Base-by-base conservation (phyloP, 2,797 vertebrate genomes). In the Atherinosoma microstoma region DNA sequence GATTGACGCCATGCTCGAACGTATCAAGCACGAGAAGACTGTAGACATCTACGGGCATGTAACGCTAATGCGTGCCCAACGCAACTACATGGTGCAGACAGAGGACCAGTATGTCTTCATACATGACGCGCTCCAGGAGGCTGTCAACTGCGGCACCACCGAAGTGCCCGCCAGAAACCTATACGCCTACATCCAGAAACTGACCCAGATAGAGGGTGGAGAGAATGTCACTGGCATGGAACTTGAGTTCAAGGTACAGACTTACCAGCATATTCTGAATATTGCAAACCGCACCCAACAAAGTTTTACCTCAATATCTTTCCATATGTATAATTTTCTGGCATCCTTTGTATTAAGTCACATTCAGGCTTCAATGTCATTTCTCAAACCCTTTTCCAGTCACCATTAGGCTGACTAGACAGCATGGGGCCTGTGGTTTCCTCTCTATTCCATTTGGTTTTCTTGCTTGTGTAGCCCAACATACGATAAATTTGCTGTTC, bases 81-180 rank as follows among this genome's bases (percentile, higher is more conserved):
- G 98, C 89, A 99, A 99, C 96, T 99, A 99, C 94, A 99, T 99
- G 98, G 98, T 99, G 93, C 98, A 99, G 91, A 99, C 98, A 42
- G 98, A 99, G 93, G 98, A 99, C 94, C 98, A 99, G 87, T 99
- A 99, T 67, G 96, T 98, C 94, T 99, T 99, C 95, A 99, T 99
- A 92, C 98, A 99, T 1, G 98, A 99, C 87, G 96, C 98, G 22
- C 96, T 99, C 88, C 95, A 96, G 93, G 98, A 99, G 94, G 98
- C 98, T 89, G 96, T 99, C 91, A 98, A 97, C 89, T 99, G 97
- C 94, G 98, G 98, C 94, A 98, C 97, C 96, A 99, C 98, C 78
- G 98, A 99, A 96, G 98, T 99, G 94, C 97, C 98, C 76, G 98
- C 98, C 82, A 96, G 98, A 92, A 99, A 98, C 94, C 95, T 99